A percentile compares a stretch with the other conserved stretches of the same genome.
phyloP scores from a whole-genome alignment of 2,113 vertebrate genomes.

The Syrrhaptes paradoxus region DNA sequence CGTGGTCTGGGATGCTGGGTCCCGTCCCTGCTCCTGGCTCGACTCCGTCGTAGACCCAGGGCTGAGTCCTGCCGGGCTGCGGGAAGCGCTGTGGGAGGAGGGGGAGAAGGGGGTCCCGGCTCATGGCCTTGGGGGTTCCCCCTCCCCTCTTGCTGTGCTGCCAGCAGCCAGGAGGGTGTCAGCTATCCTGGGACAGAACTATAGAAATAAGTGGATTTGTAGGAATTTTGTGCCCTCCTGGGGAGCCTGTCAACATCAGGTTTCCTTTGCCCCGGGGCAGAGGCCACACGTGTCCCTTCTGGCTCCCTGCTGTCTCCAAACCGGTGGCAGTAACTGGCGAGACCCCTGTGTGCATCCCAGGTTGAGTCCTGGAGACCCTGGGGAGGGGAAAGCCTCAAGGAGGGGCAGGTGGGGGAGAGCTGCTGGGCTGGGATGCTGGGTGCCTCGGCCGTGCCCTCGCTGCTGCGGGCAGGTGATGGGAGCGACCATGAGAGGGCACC shows the following conservation, averaged over 20 bases:
- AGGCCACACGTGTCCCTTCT: neutral
- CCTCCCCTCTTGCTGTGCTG: neutral
- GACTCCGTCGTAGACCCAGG: neutral
- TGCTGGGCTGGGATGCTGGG: neutral
- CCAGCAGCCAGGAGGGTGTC: neutral
- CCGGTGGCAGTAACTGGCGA: fast-evolving
- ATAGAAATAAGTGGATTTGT: neutral
- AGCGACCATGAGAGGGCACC: conserved; percentile 25
- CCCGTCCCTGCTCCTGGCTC: neutral
- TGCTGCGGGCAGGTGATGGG: neutral
- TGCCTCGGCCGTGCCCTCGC: neutral
- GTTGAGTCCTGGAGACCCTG: neutral
- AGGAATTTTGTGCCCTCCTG: neutral
- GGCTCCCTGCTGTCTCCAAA: neutral
- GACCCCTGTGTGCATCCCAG: neutral
- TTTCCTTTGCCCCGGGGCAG: neutral
- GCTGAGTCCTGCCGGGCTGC: neutral
- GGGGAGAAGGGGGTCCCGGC: neutral
- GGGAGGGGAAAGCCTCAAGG: neutral
- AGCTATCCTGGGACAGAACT: neutral
- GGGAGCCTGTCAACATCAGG: neutral
- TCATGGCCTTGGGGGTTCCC: neutral
- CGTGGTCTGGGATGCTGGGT: neutral
- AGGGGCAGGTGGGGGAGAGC: neutral
- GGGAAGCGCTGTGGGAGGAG: neutral